Evolutionary conservation across 2,113 vertebrate species (phyloP).

Genomic region (Baryphthengus martii): DNA sequence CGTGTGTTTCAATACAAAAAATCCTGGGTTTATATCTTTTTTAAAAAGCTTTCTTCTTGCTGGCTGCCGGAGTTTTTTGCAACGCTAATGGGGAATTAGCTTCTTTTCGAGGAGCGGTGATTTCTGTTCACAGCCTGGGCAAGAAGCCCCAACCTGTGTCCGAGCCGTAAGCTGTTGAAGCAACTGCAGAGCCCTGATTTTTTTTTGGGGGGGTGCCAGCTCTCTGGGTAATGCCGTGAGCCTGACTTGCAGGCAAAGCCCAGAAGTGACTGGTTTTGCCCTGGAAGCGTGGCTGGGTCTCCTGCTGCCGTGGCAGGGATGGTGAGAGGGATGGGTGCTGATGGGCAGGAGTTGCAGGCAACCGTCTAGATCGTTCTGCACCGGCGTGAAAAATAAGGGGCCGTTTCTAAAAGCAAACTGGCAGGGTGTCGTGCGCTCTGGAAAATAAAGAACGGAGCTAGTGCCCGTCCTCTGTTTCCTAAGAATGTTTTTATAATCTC

Average conservation of each 20-base stretch:
- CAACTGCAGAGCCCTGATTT: neutral
- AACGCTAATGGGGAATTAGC: neutral
- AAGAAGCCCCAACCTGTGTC: neutral
- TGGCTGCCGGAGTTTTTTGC: slow-evolving; percentile 12
- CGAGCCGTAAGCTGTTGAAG: neutral
- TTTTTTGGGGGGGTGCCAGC: neutral
- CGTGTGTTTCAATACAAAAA: slow-evolving; percentile 50
- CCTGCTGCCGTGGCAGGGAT: fast-evolving
- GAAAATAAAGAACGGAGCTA: neutral
- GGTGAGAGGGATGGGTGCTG: neutral
- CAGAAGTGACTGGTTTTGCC: fast-evolving
- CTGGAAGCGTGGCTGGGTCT: neutral
- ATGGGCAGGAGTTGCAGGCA: neutral
- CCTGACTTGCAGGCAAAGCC: neutral
- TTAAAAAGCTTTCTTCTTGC: slow-evolving; percentile 42
- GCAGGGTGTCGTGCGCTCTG: neutral
- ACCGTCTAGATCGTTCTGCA: neutral
- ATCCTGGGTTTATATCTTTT: slow-evolving; percentile 39
- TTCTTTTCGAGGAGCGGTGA: neutral
- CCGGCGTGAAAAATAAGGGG: neutral
- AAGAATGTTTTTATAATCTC: neutral
- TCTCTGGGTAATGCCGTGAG: neutral
- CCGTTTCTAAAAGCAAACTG: neutral
- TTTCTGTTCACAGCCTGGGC: neutral
- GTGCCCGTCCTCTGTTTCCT: neutral